Conservation (phyloP, 2,113 vertebrate genomes). For the Tylochromis polylepis region DNA sequence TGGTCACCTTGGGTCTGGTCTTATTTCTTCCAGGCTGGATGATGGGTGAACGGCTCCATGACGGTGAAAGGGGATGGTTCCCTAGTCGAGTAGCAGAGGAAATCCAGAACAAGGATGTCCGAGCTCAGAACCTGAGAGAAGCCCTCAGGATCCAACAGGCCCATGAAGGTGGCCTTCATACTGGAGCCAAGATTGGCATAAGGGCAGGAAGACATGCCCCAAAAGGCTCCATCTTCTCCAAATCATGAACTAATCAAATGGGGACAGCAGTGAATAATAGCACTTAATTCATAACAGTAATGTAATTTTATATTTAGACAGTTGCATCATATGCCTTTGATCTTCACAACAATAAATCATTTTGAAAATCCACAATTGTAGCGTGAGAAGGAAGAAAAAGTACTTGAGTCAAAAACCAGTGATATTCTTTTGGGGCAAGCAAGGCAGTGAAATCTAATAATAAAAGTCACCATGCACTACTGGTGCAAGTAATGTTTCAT, state of each 20-base stretch:
- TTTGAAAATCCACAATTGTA: not conserved
- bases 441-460: not conserved
- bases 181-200: conserved; percentile 14
- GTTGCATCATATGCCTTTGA: not conserved
- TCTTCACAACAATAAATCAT: not conserved
- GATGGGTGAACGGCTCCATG: conserved; percentile 90
- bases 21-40: conserved; percentile 83
- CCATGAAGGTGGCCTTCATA: conserved; percentile 68
- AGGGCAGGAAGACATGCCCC: conserved; percentile 48
- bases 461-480: not conserved
- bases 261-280: conserved; percentile 20
- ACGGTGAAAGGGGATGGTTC: conserved; percentile 96
- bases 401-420: not conserved
- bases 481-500: not conserved
- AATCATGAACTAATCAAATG: conserved; percentile 31
- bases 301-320: not conserved
- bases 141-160: conserved; percentile 88
- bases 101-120: conserved; percentile 88
- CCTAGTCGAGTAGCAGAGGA: conserved; percentile 87
- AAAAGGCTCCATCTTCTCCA: conserved; percentile 44
- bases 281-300: not conserved
- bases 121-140: conserved; percentile 91
- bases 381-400: not conserved
- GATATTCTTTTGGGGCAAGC: not conserved
- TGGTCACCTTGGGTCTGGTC: not conserved